Evolutionary conservation across 2,888 invertebrate genomes (phyloP).

Genomic region (Platycheirus albimanus): DNA sequence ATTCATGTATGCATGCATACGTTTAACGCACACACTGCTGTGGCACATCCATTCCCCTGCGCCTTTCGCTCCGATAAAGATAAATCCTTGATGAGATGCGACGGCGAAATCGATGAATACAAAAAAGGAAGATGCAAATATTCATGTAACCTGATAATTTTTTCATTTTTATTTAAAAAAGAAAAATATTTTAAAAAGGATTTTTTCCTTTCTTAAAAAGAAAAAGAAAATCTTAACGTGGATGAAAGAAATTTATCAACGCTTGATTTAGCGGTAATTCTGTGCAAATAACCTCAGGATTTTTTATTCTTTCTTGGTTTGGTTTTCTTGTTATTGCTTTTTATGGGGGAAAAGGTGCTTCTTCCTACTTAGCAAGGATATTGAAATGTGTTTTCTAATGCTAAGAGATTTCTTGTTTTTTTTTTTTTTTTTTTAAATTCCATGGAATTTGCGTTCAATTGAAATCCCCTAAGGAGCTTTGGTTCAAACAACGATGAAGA

Average conservation of each 20-base stretch:
- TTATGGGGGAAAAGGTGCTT: conserved; percentile 25
- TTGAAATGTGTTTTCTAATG: conserved; percentile 70
- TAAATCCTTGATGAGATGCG: conserved; percentile 77
- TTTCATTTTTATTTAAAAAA: conserved; percentile 24
- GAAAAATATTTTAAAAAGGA: too few species aligned
- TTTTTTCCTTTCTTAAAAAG: too few species aligned
- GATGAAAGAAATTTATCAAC: conserved; percentile 47
- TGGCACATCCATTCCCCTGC: conserved; percentile 16
- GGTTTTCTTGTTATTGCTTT: not conserved
- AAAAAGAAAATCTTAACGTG: conserved; percentile 31
- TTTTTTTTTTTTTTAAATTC: conserved; percentile 40
- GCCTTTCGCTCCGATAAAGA: conserved; percentile 77
- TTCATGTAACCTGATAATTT: conserved; percentile 65
- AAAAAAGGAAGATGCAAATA: conserved; percentile 64
- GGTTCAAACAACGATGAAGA: conserved; percentile 57
- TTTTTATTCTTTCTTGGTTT: conserved; percentile 33
- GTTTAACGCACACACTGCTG: too few species aligned
- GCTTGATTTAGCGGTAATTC: conserved; percentile 72
- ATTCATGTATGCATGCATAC: conserved; percentile 34
- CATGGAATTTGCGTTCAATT: conserved; percentile 62
- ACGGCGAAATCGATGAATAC: conserved; percentile 57
- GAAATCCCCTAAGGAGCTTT: conserved; percentile 75
- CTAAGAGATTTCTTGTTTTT: conserved; percentile 52
- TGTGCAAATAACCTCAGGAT: conserved; percentile 77
- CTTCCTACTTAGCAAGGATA: conserved; percentile 57